Percentiles rank a stretch among this genome's conserved stretches.
Conservation (phyloP, 2,113 vertebrate species). For the Stictonetta naevosa region DNA sequence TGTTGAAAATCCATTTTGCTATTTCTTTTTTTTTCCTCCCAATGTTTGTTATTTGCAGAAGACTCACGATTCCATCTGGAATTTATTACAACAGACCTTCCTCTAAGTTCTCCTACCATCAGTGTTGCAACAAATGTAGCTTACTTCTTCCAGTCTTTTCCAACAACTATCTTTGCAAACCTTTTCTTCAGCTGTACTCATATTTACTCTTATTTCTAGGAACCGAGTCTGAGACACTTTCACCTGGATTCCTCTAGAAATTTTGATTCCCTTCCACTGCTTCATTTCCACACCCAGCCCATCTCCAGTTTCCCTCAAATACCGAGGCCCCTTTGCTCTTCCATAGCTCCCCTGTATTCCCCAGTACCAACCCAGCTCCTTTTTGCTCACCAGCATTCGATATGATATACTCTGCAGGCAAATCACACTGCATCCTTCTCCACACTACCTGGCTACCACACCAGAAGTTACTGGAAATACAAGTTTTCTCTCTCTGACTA, state of each 20-base stretch:
- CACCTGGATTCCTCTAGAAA: neutral
- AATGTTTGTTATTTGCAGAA: neutral
- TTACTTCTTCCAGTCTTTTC: neutral
- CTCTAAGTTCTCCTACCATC: neutral
- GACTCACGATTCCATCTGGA: neutral
- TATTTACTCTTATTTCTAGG: neutral
- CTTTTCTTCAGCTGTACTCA: neutral
- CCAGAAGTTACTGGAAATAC: neutral
- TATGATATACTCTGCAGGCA: neutral
- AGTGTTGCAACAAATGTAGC: neutral
- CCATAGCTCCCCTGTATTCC: neutral
- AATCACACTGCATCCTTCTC: neutral
- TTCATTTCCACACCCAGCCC: neutral
- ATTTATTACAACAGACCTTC: neutral
- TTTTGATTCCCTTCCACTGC: neutral
- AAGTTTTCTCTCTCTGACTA: neutral
- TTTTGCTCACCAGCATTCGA: neutral
- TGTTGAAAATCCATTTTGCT: neutral
- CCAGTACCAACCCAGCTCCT: fast-evolving
- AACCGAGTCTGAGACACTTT: neutral
- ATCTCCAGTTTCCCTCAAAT: neutral
- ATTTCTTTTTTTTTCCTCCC: neutral
- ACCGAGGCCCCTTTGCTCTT: neutral
- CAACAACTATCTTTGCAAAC: neutral
- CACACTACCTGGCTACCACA: neutral